A percentile compares a stretch with the other conserved stretches of the same genome.
Conservation (phyloP, 2,113 vertebrate species). For the Columba livia region DNA sequence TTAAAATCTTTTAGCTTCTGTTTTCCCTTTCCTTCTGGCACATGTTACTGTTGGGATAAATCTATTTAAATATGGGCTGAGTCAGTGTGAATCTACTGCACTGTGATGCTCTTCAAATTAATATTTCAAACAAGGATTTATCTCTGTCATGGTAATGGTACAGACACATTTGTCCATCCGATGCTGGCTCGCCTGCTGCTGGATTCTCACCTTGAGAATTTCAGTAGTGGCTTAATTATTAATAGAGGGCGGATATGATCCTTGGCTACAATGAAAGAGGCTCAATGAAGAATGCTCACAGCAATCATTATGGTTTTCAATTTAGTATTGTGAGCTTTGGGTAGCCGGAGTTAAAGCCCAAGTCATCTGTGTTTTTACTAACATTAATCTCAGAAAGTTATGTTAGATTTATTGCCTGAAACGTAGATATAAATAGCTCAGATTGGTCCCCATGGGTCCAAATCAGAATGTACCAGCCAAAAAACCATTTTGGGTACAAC, state of each 20-base stretch:
- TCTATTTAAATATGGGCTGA: constrained; percentile 22
- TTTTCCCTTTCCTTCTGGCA: constrained; percentile 13
- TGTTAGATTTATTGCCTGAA: background rate
- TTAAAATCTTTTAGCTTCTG: background rate
- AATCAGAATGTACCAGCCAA: background rate
- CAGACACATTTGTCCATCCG: background rate
- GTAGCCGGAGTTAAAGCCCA: background rate
- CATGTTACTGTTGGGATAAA: constrained; percentile 19
- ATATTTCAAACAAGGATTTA: constrained; percentile 54
- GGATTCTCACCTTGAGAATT: background rate
- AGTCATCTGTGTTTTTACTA: background rate
- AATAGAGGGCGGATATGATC: background rate
- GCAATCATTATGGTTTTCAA: background rate
- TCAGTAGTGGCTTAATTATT: background rate
- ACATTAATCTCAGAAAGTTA: background rate
- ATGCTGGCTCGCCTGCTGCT: background rate
- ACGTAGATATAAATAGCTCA: background rate
- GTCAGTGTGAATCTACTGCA: background rate
- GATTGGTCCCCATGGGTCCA: background rate
- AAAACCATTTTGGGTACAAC: background rate
- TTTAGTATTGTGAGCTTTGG: background rate
- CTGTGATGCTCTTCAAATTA: background rate
- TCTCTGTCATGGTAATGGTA: background rate
- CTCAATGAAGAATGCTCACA: background rate
- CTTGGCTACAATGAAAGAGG: background rate